Evolutionary conservation across 2,797 vertebrate species (phyloP).

Genomic region (Dryobates pubescens): DNA sequence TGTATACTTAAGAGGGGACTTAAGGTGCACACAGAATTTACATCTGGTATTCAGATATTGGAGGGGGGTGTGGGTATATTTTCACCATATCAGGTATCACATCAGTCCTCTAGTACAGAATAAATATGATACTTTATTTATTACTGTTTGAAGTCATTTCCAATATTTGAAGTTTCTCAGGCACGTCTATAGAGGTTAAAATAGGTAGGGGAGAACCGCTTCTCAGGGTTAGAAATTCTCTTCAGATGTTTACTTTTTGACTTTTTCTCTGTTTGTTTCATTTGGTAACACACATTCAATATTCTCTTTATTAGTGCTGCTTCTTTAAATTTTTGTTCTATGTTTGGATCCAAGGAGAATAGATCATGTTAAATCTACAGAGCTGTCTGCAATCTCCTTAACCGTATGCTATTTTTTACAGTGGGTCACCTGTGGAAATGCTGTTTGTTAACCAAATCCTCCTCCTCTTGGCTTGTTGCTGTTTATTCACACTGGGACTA

Average conservation of each 20-base stretch:
- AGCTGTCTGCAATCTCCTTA: slow-evolving; percentile 25
- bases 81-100: background rate
- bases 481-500: slow-evolving; percentile 14
- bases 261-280: slow-evolving; percentile 4
- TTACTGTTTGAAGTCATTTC: slow-evolving; percentile 49
- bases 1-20: slow-evolving; percentile 17
- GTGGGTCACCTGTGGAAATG: slow-evolving; percentile 20
- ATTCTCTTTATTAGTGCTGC: background rate
- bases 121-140: slow-evolving; percentile 30
- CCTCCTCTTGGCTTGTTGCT: slow-evolving; percentile 36
- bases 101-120: slow-evolving; percentile 22
- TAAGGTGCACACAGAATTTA: slow-evolving; percentile 56
- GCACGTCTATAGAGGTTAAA: slow-evolving; percentile 1
- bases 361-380: background rate
- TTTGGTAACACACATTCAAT: background rate
- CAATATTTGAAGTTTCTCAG: slow-evolving; percentile 37
- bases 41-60: slow-evolving; percentile 69
- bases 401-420: slow-evolving; percentile 40
- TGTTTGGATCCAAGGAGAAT: background rate
- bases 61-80: background rate
- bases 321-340: slow-evolving; percentile 14
- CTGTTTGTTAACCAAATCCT: slow-evolving; percentile 34
- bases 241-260: background rate
- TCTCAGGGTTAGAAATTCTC: background rate
- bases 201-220: background rate